Percentiles rank a stretch among this genome's conserved stretches.
Conservation (phyloP, 2,888 invertebrate species). For the Cheilosia pagana region DNA sequence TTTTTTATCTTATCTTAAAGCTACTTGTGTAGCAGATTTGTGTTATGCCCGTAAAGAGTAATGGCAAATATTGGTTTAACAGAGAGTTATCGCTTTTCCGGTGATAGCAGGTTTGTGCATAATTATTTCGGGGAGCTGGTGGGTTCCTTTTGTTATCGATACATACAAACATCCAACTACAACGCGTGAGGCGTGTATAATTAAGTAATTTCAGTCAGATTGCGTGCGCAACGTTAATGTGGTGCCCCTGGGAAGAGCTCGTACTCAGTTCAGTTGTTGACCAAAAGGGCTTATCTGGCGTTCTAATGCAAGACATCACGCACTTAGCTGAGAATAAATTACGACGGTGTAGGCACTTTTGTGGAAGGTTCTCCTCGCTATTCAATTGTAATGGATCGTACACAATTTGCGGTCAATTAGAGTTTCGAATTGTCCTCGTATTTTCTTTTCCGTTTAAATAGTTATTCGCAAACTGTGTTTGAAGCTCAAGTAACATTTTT, state of each 20-base stretch:
- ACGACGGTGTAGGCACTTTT: background rate
- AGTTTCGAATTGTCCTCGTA: conserved; percentile 1
- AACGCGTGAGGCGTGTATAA: conserved; percentile 16
- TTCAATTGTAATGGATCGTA: background rate
- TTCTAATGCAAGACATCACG: conserved; percentile 12
- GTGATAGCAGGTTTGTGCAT: conserved; percentile 10
- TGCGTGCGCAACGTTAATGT: conserved; percentile 35
- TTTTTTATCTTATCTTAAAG: background rate
- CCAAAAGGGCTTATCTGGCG: conserved; percentile 11
- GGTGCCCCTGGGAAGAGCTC: background rate
- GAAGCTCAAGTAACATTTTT: conserved; percentile 23
- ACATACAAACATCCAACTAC: background rate
- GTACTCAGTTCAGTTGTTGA: conserved; percentile 3
- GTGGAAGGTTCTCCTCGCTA: background rate
- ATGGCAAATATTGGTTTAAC: conserved; percentile 9
- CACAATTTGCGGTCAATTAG: conserved; percentile 19
- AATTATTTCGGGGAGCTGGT: background rate
- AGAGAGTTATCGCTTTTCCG: conserved; percentile 32
- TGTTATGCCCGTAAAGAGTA: background rate
- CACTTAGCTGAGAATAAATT: conserved; percentile 7
- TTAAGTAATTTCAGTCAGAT: conserved; percentile 41
- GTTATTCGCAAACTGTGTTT: background rate
- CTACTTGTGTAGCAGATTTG: background rate
- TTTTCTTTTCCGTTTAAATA: background rate
- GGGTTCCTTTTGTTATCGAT: background rate